phyloP scores from a whole-genome alignment of 2,888 invertebrate genomes.

The Rhagonycha fulva region DNA sequence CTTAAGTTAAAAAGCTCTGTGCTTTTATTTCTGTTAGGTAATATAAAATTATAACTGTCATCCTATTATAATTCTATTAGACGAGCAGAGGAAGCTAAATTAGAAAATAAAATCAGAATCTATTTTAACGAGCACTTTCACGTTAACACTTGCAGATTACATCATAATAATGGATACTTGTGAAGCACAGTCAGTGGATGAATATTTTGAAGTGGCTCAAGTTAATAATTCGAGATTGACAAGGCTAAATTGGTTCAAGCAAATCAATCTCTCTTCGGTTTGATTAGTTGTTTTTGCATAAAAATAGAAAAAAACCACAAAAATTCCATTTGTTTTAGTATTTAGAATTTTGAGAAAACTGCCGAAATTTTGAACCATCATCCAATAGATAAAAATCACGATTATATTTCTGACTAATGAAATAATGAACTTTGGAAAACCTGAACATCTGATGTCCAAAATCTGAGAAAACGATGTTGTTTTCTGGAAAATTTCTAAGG shows the following conservation, averaged over 20 bases:
- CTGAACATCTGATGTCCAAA: not conserved
- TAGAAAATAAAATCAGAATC: not conserved
- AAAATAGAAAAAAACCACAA: not conserved
- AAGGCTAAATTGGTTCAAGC: not conserved
- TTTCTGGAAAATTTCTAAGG: not conserved
- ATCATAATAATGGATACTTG: not conserved
- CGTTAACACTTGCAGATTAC: not conserved
- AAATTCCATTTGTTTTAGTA: no score
- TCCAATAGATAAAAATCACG: not conserved
- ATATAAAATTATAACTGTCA: not conserved
- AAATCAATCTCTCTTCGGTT: not conserved
- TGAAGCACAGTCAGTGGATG: not conserved
- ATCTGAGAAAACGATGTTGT: not conserved
- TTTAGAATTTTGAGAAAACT: no score
- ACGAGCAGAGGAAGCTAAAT: not conserved
- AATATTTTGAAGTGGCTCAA: not conserved
- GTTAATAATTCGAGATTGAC: not conserved
- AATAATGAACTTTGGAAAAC: not conserved
- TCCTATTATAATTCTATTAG: not conserved
- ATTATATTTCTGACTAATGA: not conserved
- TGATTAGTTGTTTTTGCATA: not conserved
- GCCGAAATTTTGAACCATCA: not conserved
- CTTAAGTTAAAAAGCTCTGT: no score
- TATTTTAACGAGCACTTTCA: not conserved
- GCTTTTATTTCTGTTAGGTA: not conserved